Base-by-base conservation (phyloP, 2,888 invertebrate species). In the Crossocerus cetratus region DNA sequence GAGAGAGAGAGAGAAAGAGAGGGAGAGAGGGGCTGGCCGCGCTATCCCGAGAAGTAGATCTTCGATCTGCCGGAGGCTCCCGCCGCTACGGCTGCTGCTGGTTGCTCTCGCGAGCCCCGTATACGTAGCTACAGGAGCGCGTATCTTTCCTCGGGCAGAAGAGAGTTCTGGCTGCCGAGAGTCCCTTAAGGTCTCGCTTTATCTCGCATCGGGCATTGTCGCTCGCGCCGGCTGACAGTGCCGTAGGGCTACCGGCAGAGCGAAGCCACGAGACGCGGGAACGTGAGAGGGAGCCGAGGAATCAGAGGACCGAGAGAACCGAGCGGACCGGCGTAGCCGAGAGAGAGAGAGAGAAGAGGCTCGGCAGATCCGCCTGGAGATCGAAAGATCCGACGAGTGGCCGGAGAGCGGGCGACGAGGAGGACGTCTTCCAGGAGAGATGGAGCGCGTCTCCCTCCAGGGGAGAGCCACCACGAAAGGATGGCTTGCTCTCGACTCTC, bases 191-290 rank as follows among this genome's bases (percentile, higher is more conserved):
- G 74, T 74, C 65, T 77, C 78, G 81, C 73, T 87, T 82, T 89
- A 89, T 89, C 90, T 89, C 82, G 84, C 85, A 90, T 89, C 90
- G 84, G 84, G 89, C 86, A 89, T 89, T 89, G 89, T 89, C 88
- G 88, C 87, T 90, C 87, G 89, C 88, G 78, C 86, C 86, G 86
- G 82, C 83, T 88, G 89, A 88, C 89, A 87, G 87, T 83, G 82
- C 82, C 78, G 77, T 72, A 74, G 81, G 76, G 69, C 72, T 79
- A 83, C 62, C 70, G 77, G 16, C 54, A 21, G 69, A 42, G 56
- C 20, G n/a, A 13, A n/a, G 44, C 44, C 20, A 23, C 14, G 65
- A 55, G 57, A 23, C 45, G 21, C 57, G n/a, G 32, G 21, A 32
- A 32, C 13, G 55, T 2, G 4, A 22, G 22, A 22, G 55, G 20